Conservation (phyloP, 2,888 invertebrate species). For the Harpagoxenus sublaevis region DNA sequence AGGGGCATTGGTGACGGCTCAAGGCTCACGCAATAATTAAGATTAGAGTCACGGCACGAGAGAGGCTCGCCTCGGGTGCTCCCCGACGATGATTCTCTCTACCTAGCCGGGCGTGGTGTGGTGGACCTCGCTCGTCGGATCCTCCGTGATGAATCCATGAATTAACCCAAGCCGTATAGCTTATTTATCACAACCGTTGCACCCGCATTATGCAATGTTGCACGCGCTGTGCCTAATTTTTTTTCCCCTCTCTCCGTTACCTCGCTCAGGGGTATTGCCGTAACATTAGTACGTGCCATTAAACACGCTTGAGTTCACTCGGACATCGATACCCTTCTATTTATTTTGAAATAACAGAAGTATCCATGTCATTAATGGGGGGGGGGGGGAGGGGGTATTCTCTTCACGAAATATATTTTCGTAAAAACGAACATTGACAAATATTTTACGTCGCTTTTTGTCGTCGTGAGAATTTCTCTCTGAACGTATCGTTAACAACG, state of each 20-base stretch:
- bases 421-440: neutral
- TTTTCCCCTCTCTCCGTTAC: conserved; percentile 46
- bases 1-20: conserved; percentile 30
- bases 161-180: conserved; percentile 67
- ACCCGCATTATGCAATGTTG: conserved; percentile 66
- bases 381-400: neutral
- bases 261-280: conserved; percentile 12
- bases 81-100: conserved; percentile 46
- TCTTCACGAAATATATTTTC: neutral
- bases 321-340: neutral
- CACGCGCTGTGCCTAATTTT: conserved; percentile 55
- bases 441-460: neutral
- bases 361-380: neutral
- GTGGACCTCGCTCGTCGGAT: conserved; percentile 42
- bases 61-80: conserved; percentile 25
- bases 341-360: neutral
- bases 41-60: conserved; percentile 43
- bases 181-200: conserved; percentile 63
- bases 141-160: conserved; percentile 72
- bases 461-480: neutral
- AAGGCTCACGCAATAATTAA: conserved; percentile 66
- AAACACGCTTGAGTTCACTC: neutral
- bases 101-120: conserved; percentile 28
- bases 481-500: neutral
- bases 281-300: conserved; percentile 29